These are phyloP conservation scores for Dascillus cervinus DNA, from an alignment of 2,888 invertebrate species.

Conservation along the genomic window DNA sequence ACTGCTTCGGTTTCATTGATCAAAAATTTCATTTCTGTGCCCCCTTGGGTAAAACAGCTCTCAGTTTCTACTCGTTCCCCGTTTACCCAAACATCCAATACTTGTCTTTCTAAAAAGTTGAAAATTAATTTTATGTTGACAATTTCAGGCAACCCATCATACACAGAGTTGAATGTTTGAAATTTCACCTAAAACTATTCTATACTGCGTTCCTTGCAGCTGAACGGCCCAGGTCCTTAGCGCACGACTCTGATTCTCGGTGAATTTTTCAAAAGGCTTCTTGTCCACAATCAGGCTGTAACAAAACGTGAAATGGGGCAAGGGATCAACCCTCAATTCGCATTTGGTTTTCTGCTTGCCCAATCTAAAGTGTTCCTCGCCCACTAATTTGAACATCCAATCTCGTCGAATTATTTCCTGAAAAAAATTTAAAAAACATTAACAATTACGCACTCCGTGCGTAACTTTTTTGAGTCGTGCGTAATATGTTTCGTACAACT, in stretches of 20 bases:
- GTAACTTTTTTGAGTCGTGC: no score
- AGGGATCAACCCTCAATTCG: conserved; percentile 50
- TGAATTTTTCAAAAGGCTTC: conserved; percentile 70
- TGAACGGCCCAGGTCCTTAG: conserved; percentile 66
- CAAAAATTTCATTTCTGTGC: conserved; percentile 74
- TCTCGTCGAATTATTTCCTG: conserved; percentile 69
- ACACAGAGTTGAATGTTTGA: no score
- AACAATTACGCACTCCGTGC: no score
- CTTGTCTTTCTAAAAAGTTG: conserved; percentile 65
- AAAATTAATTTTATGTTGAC: no score
- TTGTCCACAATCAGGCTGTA: conserved; percentile 79
- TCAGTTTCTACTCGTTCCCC: conserved; percentile 61
- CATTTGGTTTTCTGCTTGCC: conserved; percentile 45
- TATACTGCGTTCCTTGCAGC: conserved; percentile 47
- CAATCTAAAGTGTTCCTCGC: conserved; percentile 69
- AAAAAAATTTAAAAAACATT: no score
- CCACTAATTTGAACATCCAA: conserved; percentile 91
- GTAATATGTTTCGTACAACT: no score
- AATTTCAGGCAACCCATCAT: no score
- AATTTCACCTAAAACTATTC: conserved; percentile 65
- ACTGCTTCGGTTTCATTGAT: conserved; percentile 45
- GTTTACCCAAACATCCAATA: conserved; percentile 69
- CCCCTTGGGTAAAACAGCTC: conserved; percentile 77
- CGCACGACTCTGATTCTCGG: conserved; percentile 68
- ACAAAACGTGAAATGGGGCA: conserved; percentile 69